These are phyloP conservation scores for Plagiodera versicolora DNA, from an alignment of 2,888 invertebrate genomes.

Conservation along the genomic window DNA sequence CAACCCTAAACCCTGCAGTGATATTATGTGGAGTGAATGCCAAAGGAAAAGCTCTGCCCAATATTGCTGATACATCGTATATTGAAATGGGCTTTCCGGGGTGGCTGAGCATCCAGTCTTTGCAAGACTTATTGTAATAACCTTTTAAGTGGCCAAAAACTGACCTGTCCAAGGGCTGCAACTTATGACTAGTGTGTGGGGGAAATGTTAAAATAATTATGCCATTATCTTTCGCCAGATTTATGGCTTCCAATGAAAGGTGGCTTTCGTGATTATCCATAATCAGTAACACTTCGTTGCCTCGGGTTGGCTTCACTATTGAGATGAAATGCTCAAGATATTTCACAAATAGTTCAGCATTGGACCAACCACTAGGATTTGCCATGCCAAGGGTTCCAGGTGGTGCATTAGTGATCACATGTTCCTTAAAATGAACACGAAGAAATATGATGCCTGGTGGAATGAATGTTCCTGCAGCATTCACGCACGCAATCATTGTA, in stretches of 20 bases:
- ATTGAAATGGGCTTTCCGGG: slow-evolving; percentile 1
- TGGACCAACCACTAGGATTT: background rate
- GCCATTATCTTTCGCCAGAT: too few species aligned
- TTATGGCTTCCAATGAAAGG: too few species aligned
- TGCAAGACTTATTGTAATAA: too few species aligned
- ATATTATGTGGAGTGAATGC: slow-evolving; percentile 20
- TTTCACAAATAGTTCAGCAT: background rate
- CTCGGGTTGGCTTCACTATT: too few species aligned
- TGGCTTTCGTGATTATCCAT: too few species aligned
- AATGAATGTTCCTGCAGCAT: slow-evolving; percentile 33
- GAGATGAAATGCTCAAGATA: background rate
- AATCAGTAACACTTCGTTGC: too few species aligned
- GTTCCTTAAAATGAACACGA: slow-evolving; percentile 32
- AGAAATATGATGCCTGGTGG: slow-evolving; percentile 39
- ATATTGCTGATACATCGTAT: slow-evolving; percentile 17
- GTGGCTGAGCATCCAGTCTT: too few species aligned
- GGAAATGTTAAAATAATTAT: too few species aligned
- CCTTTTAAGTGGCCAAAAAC: too few species aligned
- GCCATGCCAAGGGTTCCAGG: slow-evolving; percentile 1
- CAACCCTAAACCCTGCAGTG: slow-evolving; percentile 19
- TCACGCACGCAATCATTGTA: slow-evolving; percentile 34
- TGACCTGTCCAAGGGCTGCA: too few species aligned
- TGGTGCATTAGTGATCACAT: slow-evolving; percentile 22
- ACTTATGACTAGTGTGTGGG: too few species aligned
- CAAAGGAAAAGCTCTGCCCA: slow-evolving; percentile 18